Conservation (phyloP, 2,113 vertebrate genomes). For the Podarcis raffonei region DNA sequence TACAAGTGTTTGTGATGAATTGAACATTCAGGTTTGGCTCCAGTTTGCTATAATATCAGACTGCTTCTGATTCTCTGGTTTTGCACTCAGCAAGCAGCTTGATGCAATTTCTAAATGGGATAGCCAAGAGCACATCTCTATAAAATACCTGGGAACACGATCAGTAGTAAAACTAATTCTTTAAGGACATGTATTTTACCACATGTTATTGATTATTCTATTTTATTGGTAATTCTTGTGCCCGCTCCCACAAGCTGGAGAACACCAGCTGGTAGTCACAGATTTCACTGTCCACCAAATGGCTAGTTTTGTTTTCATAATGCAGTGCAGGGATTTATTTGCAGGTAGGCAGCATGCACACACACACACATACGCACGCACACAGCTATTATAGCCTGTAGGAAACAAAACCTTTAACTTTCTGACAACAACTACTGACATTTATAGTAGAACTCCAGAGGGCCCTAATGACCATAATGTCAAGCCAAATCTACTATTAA, state of each 20-base stretch:
- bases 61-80: constrained; percentile 32
- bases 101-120: constrained; percentile 41
- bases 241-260: neutral
- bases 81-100: constrained; percentile 42
- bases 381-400: neutral
- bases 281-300: neutral
- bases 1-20: constrained; percentile 54
- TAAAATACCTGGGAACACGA: constrained; percentile 38
- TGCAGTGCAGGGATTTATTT: neutral
- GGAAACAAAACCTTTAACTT: constrained; percentile 64
- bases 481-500: constrained; percentile 71
- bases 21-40: constrained; percentile 19
- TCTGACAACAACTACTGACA: constrained; percentile 68
- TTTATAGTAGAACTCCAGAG: constrained; percentile 70
- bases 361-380: neutral
- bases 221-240: neutral
- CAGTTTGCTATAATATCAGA: constrained; percentile 3
- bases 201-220: constrained; percentile 19
- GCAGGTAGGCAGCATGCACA: neutral
- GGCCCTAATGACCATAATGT: constrained; percentile 71
- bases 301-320: neutral
- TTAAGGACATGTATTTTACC: neutral
- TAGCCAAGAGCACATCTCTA: constrained; percentile 43
- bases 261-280: neutral
- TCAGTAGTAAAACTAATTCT: constrained; percentile 34